Conservation (phyloP, 2,797 vertebrate species). For the Coccyzus lansbergi region DNA sequence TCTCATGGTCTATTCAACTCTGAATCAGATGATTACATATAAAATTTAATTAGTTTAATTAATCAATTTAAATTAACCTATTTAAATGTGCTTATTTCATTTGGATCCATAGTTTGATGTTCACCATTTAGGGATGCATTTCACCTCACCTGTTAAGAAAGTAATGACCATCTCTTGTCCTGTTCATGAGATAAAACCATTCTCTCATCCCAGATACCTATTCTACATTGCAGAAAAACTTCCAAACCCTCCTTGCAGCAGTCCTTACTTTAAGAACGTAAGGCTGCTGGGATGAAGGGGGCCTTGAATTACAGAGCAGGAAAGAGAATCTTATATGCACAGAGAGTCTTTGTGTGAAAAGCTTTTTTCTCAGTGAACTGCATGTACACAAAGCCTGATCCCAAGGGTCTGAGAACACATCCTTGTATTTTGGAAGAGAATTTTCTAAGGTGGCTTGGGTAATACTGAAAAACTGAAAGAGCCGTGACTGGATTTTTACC, state of each 20-base stretch:
- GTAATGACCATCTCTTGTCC: background rate
- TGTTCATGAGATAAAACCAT: fast-evolving
- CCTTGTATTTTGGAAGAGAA: background rate
- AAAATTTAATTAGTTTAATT: background rate
- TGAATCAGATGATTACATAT: background rate
- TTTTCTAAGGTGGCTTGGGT: background rate
- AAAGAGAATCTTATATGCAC: background rate
- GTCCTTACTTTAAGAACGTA: background rate
- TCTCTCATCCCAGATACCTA: background rate
- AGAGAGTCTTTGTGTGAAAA: background rate
- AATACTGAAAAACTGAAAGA: background rate
- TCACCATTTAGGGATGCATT: background rate
- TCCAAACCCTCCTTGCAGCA: background rate
- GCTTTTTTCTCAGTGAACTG: background rate
- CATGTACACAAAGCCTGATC: background rate
- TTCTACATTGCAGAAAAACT: background rate
- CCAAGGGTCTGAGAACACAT: background rate
- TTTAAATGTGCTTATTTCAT: background rate
- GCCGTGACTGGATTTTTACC: background rate
- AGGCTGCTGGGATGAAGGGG: background rate
- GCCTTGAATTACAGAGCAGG: background rate
- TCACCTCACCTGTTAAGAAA: background rate
- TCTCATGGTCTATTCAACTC: background rate
- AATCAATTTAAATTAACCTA: background rate
- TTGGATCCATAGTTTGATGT: background rate